A percentile compares a stretch with the other conserved stretches of the same genome.
These are phyloP conservation scores for Cremastobaeus sp. DNA, from an alignment of 2,888 invertebrate genomes.

Conservation along the genomic window DNA sequence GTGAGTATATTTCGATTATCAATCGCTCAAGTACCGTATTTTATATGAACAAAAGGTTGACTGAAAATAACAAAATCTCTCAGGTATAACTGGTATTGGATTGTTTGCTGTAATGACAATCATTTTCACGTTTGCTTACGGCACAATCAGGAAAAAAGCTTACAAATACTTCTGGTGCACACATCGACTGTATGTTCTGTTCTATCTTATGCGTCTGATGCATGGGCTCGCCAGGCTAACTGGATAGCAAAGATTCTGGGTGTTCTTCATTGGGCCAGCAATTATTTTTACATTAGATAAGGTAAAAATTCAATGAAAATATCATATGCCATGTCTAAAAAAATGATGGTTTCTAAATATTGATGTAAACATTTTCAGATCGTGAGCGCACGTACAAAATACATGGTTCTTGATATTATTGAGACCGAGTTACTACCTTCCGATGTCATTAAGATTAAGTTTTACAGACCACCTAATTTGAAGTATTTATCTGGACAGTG, in stretches of 20 bases:
- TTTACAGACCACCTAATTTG: constrained; percentile 95
- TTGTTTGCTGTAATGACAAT: constrained; percentile 95
- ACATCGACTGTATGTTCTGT: constrained; percentile 91
- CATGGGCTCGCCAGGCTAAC: constrained; percentile 95
- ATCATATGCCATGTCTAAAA: neutral
- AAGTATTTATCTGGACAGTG: constrained; percentile 97
- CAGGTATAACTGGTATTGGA: constrained; percentile 91
- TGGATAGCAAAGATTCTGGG: constrained; percentile 95
- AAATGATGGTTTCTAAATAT: neutral
- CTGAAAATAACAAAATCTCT: constrained; percentile 53
- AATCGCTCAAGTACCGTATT: too few species aligned
- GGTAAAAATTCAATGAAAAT: constrained; percentile 78
- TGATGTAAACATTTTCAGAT: too few species aligned
- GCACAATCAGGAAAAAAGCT: constrained; percentile 92
- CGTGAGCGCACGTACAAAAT: constrained; percentile 92
- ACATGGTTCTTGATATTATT: constrained; percentile 93
- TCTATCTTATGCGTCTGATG: constrained; percentile 91
- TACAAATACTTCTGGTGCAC: constrained; percentile 98
- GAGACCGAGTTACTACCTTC: constrained; percentile 96
- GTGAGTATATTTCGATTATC: constrained; percentile 81
- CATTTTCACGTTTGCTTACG: constrained; percentile 98
- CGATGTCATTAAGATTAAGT: constrained; percentile 95
- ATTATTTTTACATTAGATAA: constrained; percentile 94
- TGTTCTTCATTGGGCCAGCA: constrained; percentile 95
- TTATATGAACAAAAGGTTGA: too few species aligned